Conservation (phyloP, 2,113 vertebrate genomes). For the Balaeniceps rex region DNA sequence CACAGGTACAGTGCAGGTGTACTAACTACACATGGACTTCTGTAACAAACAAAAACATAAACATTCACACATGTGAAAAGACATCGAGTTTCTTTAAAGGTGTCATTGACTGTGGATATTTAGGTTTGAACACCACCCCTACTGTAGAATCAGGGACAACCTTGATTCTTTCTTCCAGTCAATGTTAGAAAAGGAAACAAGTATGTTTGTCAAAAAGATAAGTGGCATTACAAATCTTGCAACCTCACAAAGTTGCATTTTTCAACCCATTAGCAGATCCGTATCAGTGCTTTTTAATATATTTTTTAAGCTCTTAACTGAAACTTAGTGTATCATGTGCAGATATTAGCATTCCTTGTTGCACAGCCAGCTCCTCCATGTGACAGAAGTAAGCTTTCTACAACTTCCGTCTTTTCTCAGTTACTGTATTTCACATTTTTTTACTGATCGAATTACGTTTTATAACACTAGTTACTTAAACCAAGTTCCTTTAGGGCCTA, state of each 20-base stretch:
- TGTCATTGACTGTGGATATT: background rate
- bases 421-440: background rate
- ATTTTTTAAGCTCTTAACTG: background rate
- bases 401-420: background rate
- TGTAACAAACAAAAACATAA: background rate
- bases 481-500: background rate
- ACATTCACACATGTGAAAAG: accelerated
- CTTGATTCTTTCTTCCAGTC: background rate
- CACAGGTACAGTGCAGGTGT: background rate
- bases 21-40: background rate
- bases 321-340: background rate
- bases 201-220: background rate
- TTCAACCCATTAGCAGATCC: background rate
- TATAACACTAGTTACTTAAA: background rate
- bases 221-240: background rate
- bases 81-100: background rate
- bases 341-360: background rate
- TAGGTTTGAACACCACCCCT: background rate
- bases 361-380: background rate
- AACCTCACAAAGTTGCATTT: background rate
- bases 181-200: background rate
- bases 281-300: background rate
- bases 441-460: background rate
- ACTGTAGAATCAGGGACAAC: background rate
- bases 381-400: background rate